A percentile compares a stretch with the other conserved stretches of the same genome.
Conservation (phyloP, 2,888 invertebrate species). For the Harpagoxenus sublaevis region DNA sequence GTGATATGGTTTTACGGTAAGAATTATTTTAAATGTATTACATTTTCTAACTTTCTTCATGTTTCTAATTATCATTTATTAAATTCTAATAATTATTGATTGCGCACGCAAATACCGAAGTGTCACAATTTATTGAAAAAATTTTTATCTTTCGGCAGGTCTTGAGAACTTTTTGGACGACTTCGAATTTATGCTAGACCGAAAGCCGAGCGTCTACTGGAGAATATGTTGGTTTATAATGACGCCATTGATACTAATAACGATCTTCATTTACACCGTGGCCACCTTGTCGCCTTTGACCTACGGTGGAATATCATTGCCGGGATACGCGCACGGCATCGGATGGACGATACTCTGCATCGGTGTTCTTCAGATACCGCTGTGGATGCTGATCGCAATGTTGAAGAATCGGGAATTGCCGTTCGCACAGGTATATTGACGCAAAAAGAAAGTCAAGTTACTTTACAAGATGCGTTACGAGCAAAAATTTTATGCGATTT, state of each 20-base stretch:
- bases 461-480: background rate
- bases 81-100: background rate
- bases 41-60: background rate
- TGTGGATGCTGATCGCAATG: constrained; percentile 86
- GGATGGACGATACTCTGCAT: constrained; percentile 86
- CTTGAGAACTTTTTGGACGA: constrained; percentile 90
- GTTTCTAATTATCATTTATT: background rate
- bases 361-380: constrained; percentile 87
- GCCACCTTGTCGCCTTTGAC: constrained; percentile 88
- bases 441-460: background rate
- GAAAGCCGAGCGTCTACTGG: constrained; percentile 92
- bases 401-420: constrained; percentile 72
- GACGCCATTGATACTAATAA: constrained; percentile 90
- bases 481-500: background rate
- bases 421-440: constrained; percentile 52
- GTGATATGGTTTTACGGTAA: constrained; percentile 86
- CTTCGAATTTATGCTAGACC: constrained; percentile 93
- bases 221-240: constrained; percentile 92
- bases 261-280: constrained; percentile 92
- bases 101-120: background rate
- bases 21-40: constrained; percentile 33
- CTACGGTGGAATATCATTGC: constrained; percentile 87
- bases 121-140: background rate
- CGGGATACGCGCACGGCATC: constrained; percentile 87
- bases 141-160: constrained; percentile 62